Conservation (phyloP, 2,888 invertebrate species). For the Tinea semifulvella region DNA sequence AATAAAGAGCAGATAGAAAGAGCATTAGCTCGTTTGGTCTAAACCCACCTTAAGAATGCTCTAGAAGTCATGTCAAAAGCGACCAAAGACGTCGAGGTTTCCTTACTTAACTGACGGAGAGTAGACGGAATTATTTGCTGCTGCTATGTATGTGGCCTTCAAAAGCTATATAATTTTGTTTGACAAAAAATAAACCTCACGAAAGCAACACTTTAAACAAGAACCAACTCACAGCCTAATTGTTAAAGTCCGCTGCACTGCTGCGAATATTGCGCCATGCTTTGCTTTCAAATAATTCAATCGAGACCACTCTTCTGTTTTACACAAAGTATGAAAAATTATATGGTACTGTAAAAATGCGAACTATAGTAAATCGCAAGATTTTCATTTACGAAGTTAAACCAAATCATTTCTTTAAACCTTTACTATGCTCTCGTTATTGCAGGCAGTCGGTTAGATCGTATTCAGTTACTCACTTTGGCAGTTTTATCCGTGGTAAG, state of each 20-base stretch:
- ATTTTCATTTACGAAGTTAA: no score
- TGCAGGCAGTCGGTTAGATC: no score
- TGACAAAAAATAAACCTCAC: conserved; percentile 37
- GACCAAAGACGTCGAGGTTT: not conserved
- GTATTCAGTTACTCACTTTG: no score
- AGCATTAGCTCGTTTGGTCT: no score
- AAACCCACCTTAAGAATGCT: conserved; percentile 34
- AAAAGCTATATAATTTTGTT: conserved; percentile 40
- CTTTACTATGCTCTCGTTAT: no score
- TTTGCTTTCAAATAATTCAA: not conserved
- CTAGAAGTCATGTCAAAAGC: no score
- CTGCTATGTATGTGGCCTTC: conserved; percentile 60
- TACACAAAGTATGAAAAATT: conserved; percentile 1
- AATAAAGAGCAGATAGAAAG: no score
- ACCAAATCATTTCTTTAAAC: no score
- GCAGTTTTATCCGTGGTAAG: no score
- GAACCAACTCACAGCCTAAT: conserved; percentile 63
- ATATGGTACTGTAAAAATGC: not conserved
- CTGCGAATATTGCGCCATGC: not conserved
- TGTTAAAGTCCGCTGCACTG: conserved; percentile 46
- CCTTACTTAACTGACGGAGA: conserved; percentile 54
- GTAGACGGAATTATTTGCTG: conserved; percentile 60
- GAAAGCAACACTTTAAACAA: conserved; percentile 53
- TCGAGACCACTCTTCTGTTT: conserved; percentile 1
- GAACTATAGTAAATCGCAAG: no score